These are phyloP conservation scores for Siniperca obscura DNA, from an alignment of 2,797 vertebrate species.

Conservation along the genomic window DNA sequence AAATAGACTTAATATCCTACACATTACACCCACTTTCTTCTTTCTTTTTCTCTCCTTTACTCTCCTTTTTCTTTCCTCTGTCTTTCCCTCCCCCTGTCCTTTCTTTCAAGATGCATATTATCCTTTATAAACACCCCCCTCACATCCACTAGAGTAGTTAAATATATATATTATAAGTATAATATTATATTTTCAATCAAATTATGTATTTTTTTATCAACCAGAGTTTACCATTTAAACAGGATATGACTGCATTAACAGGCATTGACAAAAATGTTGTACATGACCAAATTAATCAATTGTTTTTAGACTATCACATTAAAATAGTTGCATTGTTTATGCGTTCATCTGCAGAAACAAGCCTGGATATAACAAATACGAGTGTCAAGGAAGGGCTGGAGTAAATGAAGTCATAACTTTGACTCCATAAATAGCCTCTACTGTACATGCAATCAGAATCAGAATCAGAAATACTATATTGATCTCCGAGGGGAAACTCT, in stretches of 20 bases:
- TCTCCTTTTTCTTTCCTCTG: neutral
- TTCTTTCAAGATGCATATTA: slow-evolving; percentile 23
- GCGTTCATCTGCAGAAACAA: neutral
- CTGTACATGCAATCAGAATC: neutral
- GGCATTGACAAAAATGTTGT: neutral
- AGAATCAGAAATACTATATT: no score
- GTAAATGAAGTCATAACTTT: neutral
- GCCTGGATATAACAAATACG: neutral
- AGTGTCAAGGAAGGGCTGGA: neutral
- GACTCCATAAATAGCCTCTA: neutral
- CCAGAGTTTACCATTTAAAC: neutral
- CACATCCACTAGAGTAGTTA: neutral
- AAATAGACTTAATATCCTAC: slow-evolving; percentile 38
- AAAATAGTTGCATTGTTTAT: neutral
- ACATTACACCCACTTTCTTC: slow-evolving; percentile 12
- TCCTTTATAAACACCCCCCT: neutral
- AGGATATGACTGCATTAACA: neutral
- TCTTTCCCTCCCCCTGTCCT: neutral
- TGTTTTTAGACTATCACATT: neutral
- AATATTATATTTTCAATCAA: slow-evolving; percentile 29
- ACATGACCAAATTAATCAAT: neutral
- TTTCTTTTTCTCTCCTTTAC: neutral
- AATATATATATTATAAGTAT: slow-evolving; percentile 32
- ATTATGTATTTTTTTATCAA: neutral
- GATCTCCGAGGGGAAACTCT: no score